Conservation (phyloP, 2,888 invertebrate species). For the Aphidius colemani region DNA sequence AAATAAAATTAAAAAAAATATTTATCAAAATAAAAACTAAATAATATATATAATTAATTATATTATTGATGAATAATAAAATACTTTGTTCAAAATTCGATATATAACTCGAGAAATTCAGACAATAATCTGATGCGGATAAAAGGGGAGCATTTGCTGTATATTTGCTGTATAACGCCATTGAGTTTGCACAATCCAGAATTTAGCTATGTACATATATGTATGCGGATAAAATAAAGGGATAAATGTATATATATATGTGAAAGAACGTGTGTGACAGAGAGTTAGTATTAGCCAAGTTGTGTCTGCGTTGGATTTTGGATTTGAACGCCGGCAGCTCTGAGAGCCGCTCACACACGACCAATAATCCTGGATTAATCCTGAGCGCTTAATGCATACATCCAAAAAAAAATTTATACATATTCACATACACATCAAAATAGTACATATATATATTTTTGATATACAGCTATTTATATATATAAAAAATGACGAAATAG, state of each 20-base stretch:
- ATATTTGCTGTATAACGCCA: conserved; percentile 5
- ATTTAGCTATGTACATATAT: neutral
- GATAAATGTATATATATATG: conserved; percentile 14
- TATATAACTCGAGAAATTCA: neutral
- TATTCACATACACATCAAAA: conserved; percentile 22
- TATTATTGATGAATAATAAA: conserved; percentile 1
- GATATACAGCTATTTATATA: no score
- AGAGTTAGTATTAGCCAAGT: conserved; percentile 51
- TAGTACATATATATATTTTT: no score
- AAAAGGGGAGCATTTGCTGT: neutral
- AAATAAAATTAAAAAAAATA: no score
- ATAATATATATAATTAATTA: no score
- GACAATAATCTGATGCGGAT: neutral
- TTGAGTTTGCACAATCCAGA: neutral
- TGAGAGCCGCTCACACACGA: conserved; percentile 45
- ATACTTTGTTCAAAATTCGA: neutral
- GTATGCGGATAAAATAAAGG: conserved; percentile 1
- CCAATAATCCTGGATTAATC: conserved; percentile 58
- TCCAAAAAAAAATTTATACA: conserved; percentile 3
- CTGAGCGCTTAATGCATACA: conserved; percentile 40
- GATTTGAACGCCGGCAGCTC: conserved; percentile 50
- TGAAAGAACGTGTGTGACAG: conserved; percentile 26
- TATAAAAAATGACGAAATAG: neutral
- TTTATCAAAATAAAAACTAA: no score
- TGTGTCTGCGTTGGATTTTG: conserved; percentile 58